phyloP scores from a whole-genome alignment of 2,888 invertebrate genomes.

The Rapana venosa region DNA sequence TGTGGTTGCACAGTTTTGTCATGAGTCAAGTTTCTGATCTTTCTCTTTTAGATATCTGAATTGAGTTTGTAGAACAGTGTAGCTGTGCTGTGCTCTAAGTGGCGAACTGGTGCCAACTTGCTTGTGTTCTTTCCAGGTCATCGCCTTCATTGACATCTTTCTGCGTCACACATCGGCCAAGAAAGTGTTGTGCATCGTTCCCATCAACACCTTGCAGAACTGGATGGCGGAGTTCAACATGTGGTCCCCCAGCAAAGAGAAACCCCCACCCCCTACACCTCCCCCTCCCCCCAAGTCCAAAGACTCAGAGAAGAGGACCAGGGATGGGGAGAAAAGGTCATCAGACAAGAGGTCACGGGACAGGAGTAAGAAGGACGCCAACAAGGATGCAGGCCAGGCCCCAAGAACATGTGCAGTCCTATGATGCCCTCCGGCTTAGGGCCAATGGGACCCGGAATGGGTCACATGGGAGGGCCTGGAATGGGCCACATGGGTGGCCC shows the following conservation, averaged over 20 bases:
- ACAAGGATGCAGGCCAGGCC: not conserved
- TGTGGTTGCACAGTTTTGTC: not conserved
- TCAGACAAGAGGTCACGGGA: conserved; percentile 17
- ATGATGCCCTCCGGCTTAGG: not conserved
- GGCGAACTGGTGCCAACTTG: no score
- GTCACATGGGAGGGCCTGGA: conserved; percentile 26
- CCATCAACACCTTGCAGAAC: conserved; percentile 98
- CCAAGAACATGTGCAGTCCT: not conserved
- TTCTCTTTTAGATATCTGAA: no score
- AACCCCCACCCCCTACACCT: conserved; percentile 44
- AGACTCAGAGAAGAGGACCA: conserved; percentile 7
- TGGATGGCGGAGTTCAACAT: conserved; percentile 98
- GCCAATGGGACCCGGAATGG: conserved; percentile 6
- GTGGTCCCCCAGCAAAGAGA: conserved; percentile 87
- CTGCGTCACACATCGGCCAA: conserved; percentile 92
- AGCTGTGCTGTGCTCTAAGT: no score
- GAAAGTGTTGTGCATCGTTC: conserved; percentile 96
- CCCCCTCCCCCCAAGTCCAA: conserved; percentile 29
- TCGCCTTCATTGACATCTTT: conserved; percentile 97
- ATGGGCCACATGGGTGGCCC: conserved; percentile 34
- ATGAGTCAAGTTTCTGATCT: no score
- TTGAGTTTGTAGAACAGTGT: no score
- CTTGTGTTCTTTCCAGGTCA: conserved; percentile 81
- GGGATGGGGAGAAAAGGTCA: not conserved
- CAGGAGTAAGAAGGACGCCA: conserved; percentile 28